Percentiles rank a stretch among this genome's conserved stretches.
Conservation (phyloP, 64 coral and sea anemone species). For the Orbicella faveolata region DNA sequence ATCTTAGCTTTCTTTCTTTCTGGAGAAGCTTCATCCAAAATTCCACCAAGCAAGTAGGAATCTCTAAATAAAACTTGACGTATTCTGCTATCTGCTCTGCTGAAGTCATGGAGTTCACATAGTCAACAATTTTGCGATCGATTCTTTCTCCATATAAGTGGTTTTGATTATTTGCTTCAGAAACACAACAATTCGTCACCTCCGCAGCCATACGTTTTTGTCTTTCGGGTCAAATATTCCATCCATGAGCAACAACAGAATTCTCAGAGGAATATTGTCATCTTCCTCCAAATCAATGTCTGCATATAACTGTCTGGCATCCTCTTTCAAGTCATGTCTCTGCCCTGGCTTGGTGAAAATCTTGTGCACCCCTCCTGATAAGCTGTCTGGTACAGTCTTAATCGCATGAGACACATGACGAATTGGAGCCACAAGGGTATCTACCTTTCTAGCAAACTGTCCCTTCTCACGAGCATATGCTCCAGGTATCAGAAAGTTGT, state of each 20-base stretch:
- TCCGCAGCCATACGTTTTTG: slow-evolving; percentile 97
- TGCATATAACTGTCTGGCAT: slow-evolving; percentile 75
- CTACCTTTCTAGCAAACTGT: slow-evolving; percentile 98
- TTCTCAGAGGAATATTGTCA: slow-evolving; percentile 93
- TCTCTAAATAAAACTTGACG: slow-evolving; percentile 88
- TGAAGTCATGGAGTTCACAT: slow-evolving; percentile 86
- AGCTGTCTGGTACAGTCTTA: slow-evolving; percentile 83
- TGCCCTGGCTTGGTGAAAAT: slow-evolving; percentile 82
- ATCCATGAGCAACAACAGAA: slow-evolving; percentile 93
- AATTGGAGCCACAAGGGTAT: slow-evolving; percentile 77
- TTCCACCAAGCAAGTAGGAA: slow-evolving; percentile 92
- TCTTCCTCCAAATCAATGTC: slow-evolving; percentile 92
- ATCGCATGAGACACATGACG: slow-evolving; percentile 94
- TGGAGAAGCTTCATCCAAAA: slow-evolving; percentile 70
- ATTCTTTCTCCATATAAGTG: slow-evolving; percentile 96
- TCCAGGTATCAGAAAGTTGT: slow-evolving; percentile 86
- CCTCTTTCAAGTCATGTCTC: slow-evolving; percentile 79
- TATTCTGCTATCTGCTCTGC: slow-evolving; percentile 98
- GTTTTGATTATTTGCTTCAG: slow-evolving; percentile 96
- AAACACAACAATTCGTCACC: slow-evolving; percentile 88
- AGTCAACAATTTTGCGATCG: slow-evolving; percentile 94
- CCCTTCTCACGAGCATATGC: slow-evolving; percentile 94
- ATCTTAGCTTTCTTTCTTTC: slow-evolving; percentile 81
- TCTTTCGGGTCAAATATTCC: slow-evolving; percentile 96
- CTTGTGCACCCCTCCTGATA: slow-evolving; percentile 93